These are phyloP conservation scores for Ctena decussata DNA, from an alignment of 2,888 invertebrate species.

Conservation along the genomic window DNA sequence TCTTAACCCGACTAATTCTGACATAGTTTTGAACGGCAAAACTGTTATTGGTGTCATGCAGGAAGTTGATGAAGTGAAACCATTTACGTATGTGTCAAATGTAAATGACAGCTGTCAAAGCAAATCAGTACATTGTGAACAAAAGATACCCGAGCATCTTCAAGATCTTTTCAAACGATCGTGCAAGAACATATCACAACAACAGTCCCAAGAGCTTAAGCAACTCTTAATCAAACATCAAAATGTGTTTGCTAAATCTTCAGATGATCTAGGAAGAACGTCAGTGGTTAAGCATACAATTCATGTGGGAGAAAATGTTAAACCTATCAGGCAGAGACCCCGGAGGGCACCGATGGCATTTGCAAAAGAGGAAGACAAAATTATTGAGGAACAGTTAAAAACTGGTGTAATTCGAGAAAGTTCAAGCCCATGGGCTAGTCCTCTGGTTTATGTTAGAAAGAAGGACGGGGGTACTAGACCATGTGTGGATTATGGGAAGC, in stretches of 20 bases:
- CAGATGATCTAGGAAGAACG: constrained; percentile 38
- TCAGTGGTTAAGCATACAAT: constrained; percentile 37
- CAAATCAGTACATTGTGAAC: not conserved
- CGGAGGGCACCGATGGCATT: constrained; percentile 42
- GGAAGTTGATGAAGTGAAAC: not conserved
- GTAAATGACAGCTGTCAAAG: not conserved
- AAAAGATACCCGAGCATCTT: constrained; percentile 8
- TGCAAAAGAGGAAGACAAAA: constrained; percentile 35
- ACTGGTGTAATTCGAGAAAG: constrained; percentile 33
- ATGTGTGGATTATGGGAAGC: constrained; percentile 14
- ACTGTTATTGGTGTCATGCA: not conserved
- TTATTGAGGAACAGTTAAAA: constrained; percentile 22
- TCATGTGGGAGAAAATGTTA: constrained; percentile 14
- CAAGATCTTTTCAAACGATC: not conserved
- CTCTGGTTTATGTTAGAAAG: constrained; percentile 54
- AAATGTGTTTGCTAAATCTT: constrained; percentile 34
- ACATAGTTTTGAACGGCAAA: not conserved
- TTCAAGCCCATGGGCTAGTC: constrained; percentile 45
- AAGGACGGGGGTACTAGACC: constrained; percentile 31
- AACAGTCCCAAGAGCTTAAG: not conserved
- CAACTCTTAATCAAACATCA: constrained; percentile 20
- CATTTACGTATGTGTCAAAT: not conserved
- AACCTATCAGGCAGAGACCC: constrained; percentile 34
- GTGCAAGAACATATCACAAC: not conserved
- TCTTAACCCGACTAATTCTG: not conserved